phyloP scores from a whole-genome alignment of 1,140 invertebrate genomes.

The Neodiprion pinetum region DNA sequence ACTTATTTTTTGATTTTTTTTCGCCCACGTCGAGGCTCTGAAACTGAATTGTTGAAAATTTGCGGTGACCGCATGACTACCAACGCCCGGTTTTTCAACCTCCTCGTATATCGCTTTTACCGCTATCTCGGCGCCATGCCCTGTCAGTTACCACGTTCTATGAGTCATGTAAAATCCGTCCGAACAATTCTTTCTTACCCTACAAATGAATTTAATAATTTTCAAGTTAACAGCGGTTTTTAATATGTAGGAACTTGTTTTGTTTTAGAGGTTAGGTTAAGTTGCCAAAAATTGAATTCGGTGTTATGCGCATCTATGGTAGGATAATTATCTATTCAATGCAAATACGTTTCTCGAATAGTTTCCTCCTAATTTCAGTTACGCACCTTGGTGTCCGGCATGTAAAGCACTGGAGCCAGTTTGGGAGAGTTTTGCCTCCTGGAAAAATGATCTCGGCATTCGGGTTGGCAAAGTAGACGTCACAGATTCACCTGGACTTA shows the following conservation, averaged over 20 bases:
- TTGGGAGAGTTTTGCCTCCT: conserved; percentile 89
- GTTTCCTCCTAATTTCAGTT: conserved; percentile 67
- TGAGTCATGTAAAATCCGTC: too few species aligned
- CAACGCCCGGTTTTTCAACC: not conserved
- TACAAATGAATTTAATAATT: not conserved
- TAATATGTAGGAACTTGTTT: too few species aligned
- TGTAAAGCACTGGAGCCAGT: conserved; percentile 89
- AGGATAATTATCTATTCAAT: conserved; percentile 9
- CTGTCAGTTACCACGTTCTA: not conserved
- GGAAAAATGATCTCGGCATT: conserved; percentile 80
- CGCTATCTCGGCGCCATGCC: not conserved
- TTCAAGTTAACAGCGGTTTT: too few species aligned
- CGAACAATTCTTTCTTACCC: not conserved
- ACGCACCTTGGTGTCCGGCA: conserved; percentile 99
- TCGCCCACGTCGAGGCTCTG: too few species aligned
- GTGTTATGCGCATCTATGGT: not conserved
- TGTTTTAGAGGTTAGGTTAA: too few species aligned
- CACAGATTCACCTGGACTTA: conserved; percentile 89
- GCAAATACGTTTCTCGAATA: conserved; percentile 7
- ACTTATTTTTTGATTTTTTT: too few species aligned
- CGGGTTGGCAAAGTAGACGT: conserved; percentile 93
- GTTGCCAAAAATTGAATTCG: too few species aligned
- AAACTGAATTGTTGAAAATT: too few species aligned
- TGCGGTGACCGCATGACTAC: not conserved
- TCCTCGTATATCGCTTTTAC: not conserved